phyloP scores from a whole-genome alignment of 2,888 invertebrate species.

The Ptilodon capucinus region DNA sequence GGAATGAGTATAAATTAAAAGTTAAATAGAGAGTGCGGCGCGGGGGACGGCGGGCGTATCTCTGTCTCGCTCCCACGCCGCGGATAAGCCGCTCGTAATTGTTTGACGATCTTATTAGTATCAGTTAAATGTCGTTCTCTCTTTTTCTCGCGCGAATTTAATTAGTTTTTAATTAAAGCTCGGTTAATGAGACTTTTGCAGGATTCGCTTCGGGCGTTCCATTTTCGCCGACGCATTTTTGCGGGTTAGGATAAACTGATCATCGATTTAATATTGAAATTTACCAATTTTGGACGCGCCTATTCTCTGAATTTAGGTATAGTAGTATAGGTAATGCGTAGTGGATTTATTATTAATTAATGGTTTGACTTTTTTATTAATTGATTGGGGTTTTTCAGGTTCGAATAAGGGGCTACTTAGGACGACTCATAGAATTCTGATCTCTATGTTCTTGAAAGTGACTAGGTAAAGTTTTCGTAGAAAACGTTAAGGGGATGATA shows the following conservation, averaged over 20 bases:
- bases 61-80: conserved; percentile 41
- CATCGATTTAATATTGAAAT: conserved; percentile 1
- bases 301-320: too few relatives aligned
- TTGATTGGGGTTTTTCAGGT: too few relatives aligned
- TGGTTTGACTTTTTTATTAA: too few relatives aligned
- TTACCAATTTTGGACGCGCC: too few relatives aligned
- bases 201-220: conserved; percentile 53
- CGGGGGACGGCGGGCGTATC: conserved; percentile 49
- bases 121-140: conserved; percentile 81
- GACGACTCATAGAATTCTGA: too few relatives aligned
- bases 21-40: conserved; percentile 77
- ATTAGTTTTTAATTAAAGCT: conserved; percentile 79
- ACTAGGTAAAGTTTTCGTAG: too few relatives aligned
- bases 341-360: too few relatives aligned
- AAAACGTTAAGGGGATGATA: too few relatives aligned
- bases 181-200: conserved; percentile 72
- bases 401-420: too few relatives aligned
- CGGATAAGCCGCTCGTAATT: conserved; percentile 74
- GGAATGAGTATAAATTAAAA: conserved; percentile 84
- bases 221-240: conserved; percentile 46
- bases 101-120: conserved; percentile 83
- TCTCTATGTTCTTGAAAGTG: too few relatives aligned
- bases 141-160: conserved; percentile 80
- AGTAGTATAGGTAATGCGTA: too few relatives aligned
- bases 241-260: conserved; percentile 29